Evolutionary conservation across 92 coral and sea anemone genomes (phyloP).

Genomic region (Desmophyllum pertusum): DNA sequence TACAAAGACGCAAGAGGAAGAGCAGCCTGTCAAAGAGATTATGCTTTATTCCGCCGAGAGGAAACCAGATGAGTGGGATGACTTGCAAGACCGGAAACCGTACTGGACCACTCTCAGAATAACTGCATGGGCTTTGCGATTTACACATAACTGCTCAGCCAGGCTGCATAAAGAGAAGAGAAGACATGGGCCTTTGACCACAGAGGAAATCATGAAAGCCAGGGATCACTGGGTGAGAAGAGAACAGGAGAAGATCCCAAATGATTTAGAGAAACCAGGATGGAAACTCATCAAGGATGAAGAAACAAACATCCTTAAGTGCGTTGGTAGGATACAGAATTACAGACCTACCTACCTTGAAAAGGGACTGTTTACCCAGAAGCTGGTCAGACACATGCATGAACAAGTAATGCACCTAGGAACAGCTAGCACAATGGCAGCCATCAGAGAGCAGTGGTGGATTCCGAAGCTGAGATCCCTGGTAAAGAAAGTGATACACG

Average conservation of each 20-base stretch:
- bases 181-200: slow-evolving; percentile 51
- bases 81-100: slow-evolving; percentile 41
- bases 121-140: slow-evolving; percentile 58
- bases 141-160: slow-evolving; percentile 45
- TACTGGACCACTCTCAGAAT: slow-evolving; percentile 55
- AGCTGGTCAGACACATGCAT: not conserved
- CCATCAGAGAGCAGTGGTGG: slow-evolving; percentile 39
- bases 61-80: slow-evolving; percentile 65
- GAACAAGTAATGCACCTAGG: slow-evolving; percentile 37
- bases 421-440: slow-evolving; percentile 44
- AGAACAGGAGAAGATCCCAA: slow-evolving; percentile 29
- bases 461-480: slow-evolving; percentile 38
- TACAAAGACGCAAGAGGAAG: slow-evolving; percentile 34
- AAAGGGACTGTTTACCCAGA: slow-evolving; percentile 32
- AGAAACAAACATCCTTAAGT: slow-evolving; percentile 47
- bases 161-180: slow-evolving; percentile 2
- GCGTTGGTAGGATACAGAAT: slow-evolving; percentile 40
- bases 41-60: slow-evolving; percentile 6
- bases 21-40: slow-evolving; percentile 36
- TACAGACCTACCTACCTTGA: slow-evolving; percentile 53
- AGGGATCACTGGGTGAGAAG: slow-evolving; percentile 47
- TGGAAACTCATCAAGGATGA: slow-evolving; percentile 34
- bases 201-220: slow-evolving; percentile 48
- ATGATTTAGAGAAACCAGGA: slow-evolving; percentile 39
- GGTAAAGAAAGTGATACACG: slow-evolving; percentile 53